phyloP scores from a whole-genome alignment of 2,113 vertebrate species.

The Nannobrachium achirus region DNA sequence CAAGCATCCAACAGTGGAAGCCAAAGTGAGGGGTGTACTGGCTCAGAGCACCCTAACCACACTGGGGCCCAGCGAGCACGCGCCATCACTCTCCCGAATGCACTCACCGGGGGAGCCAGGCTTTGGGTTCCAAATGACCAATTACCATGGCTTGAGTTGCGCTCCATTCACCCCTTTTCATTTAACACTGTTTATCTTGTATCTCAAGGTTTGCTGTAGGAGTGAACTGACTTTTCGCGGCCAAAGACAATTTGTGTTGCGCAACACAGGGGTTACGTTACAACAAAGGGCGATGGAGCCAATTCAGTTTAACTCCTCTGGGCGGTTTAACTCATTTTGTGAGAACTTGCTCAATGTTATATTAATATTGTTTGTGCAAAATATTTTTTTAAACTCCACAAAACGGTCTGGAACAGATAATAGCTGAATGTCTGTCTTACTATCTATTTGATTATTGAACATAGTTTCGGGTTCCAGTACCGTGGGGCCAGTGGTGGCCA shows the following conservation, averaged over 20 bases:
- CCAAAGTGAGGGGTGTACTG: constrained; percentile 53
- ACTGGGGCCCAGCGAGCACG: constrained; percentile 43
- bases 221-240: constrained; percentile 27
- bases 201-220: constrained; percentile 51
- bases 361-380: constrained; percentile 5
- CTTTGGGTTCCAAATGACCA: constrained; percentile 69
- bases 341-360: background rate
- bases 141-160: constrained; percentile 59
- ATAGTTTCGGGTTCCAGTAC: constrained; percentile 5
- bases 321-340: constrained; percentile 14
- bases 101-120: constrained; percentile 50
- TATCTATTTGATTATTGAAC: constrained; percentile 17
- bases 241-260: constrained; percentile 54
- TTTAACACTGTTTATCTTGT: constrained; percentile 71
- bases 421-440: background rate
- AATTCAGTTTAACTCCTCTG: background rate
- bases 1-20: constrained; percentile 56
- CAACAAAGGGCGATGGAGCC: constrained; percentile 9
- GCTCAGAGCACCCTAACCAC: constrained; percentile 61
- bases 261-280: constrained; percentile 25
- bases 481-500: constrained; percentile 42
- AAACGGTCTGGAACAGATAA: constrained; percentile 8
- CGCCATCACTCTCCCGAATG: constrained; percentile 55
- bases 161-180: constrained; percentile 48
- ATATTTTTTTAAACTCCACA: background rate